Percentiles rank a stretch among this genome's conserved stretches.
Evolutionary conservation across 2,113 vertebrate genomes (phyloP).

Genomic region (Rhinopithecus roxellana): DNA sequence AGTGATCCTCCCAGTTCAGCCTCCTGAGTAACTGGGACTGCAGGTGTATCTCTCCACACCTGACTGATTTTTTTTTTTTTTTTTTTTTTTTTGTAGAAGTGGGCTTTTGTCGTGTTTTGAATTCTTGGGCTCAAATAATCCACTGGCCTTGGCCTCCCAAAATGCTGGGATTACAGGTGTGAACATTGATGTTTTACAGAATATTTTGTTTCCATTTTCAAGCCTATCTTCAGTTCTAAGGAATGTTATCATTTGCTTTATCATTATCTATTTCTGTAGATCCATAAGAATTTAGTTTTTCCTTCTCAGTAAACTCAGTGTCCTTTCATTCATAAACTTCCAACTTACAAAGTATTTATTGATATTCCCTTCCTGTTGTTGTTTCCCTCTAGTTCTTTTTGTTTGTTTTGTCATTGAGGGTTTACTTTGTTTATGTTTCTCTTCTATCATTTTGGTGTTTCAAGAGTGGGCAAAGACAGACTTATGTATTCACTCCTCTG

Average conservation of each 20-base stretch:
- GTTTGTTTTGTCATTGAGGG: background rate
- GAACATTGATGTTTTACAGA: background rate
- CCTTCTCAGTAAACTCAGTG: background rate
- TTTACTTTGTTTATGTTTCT: background rate
- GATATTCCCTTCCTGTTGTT: background rate
- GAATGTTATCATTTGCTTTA: background rate
- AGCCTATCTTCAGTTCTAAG: background rate
- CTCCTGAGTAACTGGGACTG: no score
- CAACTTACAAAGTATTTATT: background rate
- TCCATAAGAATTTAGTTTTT: background rate
- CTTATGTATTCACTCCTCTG: background rate
- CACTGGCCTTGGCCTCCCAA: no score
- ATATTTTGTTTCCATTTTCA: no score
- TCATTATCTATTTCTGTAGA: background rate
- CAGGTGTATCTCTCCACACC: no score
- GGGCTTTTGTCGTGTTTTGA: no score
- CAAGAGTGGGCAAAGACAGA: background rate
- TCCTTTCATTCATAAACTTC: background rate
- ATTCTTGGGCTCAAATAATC: no score
- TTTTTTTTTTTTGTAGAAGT: no score
- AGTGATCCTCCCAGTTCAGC: no score
- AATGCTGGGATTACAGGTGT: no score
- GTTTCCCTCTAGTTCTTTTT: background rate
- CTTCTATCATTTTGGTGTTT: background rate
- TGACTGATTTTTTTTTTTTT: no score